Evolutionary conservation across 2,113 vertebrate genomes (phyloP).

Genomic region (Drymodes brunneopygia): DNA sequence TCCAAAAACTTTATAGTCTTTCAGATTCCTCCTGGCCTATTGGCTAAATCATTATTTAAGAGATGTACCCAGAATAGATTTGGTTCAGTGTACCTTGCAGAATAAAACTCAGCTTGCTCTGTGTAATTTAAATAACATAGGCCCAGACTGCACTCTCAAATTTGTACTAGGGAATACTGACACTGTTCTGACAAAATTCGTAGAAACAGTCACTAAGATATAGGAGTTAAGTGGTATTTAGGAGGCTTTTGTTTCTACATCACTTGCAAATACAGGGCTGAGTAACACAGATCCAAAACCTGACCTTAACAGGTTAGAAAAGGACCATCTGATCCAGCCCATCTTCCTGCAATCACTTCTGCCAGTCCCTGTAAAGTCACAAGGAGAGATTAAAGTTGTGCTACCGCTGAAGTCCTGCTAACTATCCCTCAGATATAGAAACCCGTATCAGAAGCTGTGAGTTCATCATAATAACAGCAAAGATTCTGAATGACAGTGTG

Average conservation of each 20-base stretch:
- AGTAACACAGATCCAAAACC: not conserved
- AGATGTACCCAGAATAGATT: not conserved
- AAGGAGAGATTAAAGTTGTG: not conserved
- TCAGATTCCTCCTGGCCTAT: not conserved
- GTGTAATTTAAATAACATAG: not conserved
- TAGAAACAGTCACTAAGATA: not conserved
- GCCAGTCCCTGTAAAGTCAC: not conserved
- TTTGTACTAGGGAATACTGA: not conserved
- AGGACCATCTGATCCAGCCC: not conserved
- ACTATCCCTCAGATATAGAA: not conserved
- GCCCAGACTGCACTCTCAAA: not conserved
- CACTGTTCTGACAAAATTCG: not conserved
- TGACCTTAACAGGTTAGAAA: not conserved
- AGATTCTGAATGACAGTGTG: not conserved
- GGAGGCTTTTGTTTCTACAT: not conserved
- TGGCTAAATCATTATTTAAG: not conserved
- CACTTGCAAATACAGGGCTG: not conserved
- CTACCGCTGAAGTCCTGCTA: not conserved
- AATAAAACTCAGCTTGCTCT: not conserved
- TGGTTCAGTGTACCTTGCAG: not conserved
- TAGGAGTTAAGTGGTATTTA: not conserved
- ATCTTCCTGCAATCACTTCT: not conserved
- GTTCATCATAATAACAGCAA: not conserved
- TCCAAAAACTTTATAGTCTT: not conserved
- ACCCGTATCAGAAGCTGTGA: not conserved